phyloP scores from a whole-genome alignment of 1,140 invertebrate species.

The Maniola jurtina region DNA sequence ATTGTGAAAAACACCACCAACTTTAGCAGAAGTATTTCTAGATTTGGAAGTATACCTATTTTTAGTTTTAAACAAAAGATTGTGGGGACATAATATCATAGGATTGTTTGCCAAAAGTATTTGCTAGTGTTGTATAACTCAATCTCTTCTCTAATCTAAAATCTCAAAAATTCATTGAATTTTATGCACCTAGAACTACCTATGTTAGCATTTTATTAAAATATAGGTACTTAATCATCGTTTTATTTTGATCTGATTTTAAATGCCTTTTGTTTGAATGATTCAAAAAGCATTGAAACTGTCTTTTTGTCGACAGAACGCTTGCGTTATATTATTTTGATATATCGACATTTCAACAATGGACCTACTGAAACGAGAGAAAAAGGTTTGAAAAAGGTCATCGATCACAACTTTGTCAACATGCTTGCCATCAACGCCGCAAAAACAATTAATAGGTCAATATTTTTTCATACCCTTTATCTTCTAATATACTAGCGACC shows the following conservation, averaged over 20 bases:
- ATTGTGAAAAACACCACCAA: background rate
- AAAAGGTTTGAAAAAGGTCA: slow-evolving; percentile 66
- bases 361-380: slow-evolving; percentile 42
- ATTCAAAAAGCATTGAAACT: slow-evolving; percentile 15
- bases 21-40: background rate
- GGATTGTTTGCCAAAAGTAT: too few relatives aligned
- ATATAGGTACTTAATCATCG: too few relatives aligned
- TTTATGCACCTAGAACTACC: too few relatives aligned
- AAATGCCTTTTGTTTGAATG: background rate
- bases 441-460: slow-evolving; percentile 75
- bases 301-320: slow-evolving; percentile 19
- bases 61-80: background rate
- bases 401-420: slow-evolving; percentile 72
- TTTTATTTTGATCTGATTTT: slow-evolving; percentile 1
- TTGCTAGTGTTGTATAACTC: too few relatives aligned
- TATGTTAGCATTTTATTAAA: too few relatives aligned
- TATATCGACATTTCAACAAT: slow-evolving; percentile 49
- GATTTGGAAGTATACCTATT: background rate
- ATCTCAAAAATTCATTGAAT: too few relatives aligned
- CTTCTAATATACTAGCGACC: background rate
- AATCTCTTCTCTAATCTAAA: too few relatives aligned
- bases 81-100: too few relatives aligned
- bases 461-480: slow-evolving; percentile 64
- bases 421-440: slow-evolving; percentile 59
- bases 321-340: slow-evolving; percentile 40